Base-by-base conservation (phyloP, 2,888 invertebrate species). In the Thelaira solivaga region DNA sequence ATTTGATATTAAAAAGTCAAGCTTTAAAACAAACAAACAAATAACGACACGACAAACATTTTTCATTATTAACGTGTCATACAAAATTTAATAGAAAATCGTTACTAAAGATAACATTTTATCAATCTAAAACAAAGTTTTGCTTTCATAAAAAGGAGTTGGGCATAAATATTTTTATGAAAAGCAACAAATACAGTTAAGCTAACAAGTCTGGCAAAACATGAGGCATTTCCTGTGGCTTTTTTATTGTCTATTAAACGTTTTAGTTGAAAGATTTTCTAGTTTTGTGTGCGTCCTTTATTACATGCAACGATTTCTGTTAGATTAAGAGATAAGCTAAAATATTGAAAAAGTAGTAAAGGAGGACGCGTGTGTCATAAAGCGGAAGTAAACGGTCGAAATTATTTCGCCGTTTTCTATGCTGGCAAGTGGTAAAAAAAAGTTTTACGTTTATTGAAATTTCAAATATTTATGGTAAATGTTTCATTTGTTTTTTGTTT, bases 11-110 rank as follows among this genome's bases (percentile, higher is more conserved):
- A 47, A 22, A 53, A 69, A 65, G 65, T 59, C 53, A 62, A 45
- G 43, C 34, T 49, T 51, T 65, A 61, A 47, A 74, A 62, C 45
- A 61, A 72, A 45, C 53, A 53, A 36, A 8, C 53, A 53, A n/a
- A n/a, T n/a, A n/a, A n/a, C n/a, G n/a, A n/a, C n/a, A 61, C 59
- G 69, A 61, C 64, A 69, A 65, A 49, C 57, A 65, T 78, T 59
- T 74, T 74, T 78, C 84, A 83, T 84, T 86, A 86, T 87, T 85
- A 86, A 84, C 84, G 83, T 87, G 86, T 86, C 86, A 86, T 74
- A 78, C 31, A 62, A 77, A 67, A 72, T 72, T 20, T 74, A 74
- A 61, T 68, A 61, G 53, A 68, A 68, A 67, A 68, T 53, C 43
- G 29, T 67, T 49, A 43, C 43, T 86, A 84, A 83, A 86, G 81